Evolutionary conservation across 2,888 invertebrate genomes (phyloP).

Genomic region (Drosophila mimica): DNA sequence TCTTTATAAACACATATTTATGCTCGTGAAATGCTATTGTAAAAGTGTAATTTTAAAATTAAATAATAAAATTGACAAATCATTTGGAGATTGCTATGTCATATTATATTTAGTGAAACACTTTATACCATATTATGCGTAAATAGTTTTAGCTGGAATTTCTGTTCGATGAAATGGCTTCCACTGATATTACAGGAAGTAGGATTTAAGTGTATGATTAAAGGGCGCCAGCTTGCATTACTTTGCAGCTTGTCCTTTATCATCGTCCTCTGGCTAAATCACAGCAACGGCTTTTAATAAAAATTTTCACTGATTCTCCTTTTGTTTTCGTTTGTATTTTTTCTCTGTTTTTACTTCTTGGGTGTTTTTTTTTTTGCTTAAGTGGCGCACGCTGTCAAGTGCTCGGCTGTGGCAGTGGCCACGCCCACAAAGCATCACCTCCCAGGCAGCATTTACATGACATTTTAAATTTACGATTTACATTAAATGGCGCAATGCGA

Average conservation of each 20-base stretch:
- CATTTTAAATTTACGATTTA: constrained; percentile 80
- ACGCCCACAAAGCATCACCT: constrained; percentile 60
- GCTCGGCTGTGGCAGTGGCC: constrained; percentile 40
- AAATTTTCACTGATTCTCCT: constrained; percentile 66
- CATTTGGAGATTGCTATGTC: not conserved
- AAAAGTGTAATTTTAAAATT: not conserved
- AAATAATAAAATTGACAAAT: not conserved
- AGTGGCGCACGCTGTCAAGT: constrained; percentile 61
- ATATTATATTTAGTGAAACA: not conserved
- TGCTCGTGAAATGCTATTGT: not conserved
- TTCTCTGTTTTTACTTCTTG: constrained; percentile 20
- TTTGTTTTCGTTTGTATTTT: constrained; percentile 31
- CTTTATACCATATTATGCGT: not conserved
- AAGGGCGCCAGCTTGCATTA: constrained; percentile 28
- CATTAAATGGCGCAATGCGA: constrained; percentile 75
- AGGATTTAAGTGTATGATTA: constrained; percentile 43
- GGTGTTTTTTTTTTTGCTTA: constrained; percentile 32
- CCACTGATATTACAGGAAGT: constrained; percentile 34
- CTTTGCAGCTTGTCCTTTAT: constrained; percentile 33
- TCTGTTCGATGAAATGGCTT: constrained; percentile 26
- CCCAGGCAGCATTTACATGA: constrained; percentile 69
- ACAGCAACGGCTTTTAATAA: constrained; percentile 74
- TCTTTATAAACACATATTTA: not conserved
- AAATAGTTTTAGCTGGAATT: constrained; percentile 22
- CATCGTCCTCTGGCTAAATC: constrained; percentile 56